Evolutionary conservation across 2,113 vertebrate species (phyloP), one percentile per base, ranked within the genome.

Genomic region (Hassar affinis): DNA sequence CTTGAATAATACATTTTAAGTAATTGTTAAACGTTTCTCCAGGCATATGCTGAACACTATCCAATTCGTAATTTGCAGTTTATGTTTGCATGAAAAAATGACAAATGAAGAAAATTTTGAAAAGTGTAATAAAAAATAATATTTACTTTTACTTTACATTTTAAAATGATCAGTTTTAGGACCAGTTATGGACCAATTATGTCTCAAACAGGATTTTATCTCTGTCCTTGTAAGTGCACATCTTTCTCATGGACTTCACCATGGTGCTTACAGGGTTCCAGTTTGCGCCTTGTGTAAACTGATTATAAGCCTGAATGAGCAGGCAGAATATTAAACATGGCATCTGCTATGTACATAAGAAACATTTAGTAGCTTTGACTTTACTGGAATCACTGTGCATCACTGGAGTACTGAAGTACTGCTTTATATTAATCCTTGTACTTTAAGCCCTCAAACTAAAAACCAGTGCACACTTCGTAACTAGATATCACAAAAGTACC

Each of bases 221-320:
- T 49, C 69, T 87, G 84, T 87, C 80, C 87, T 82, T 87, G 87
- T 83, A 72, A 66, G 30, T 52, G 77, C 80, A 69, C 33, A 62
- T 45, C 62, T 35, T 80, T 78, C 52, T 57, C 64, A 59, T 76
- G 80, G 80, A 59, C 33, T 61, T 86, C 78, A 82, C 87, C 87
- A 69, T 86, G 87, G 84, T 84, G 56, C 80, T 88, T 79, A 88
- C 80, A 35, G 14, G 66, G 66, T 77, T 82, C 68, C 78, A 80
- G 52, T 78, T 49, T 72, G n/a, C 20, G 78, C 74, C 77, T 51
- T 78, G 59, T 71, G 45, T 78, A 33, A 52, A 76, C 20, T 76
- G 62, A 75, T 5, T 72, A 68, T 38, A 49, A 17, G 64, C 33
- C 35, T 81, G 54, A 81, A 27, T 66, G 10, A 64, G 15, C 75